Evolutionary conservation across 2,888 invertebrate genomes (phyloP), one percentile per base, ranked within the genome.

Genomic region (Drepana falcataria): DNA sequence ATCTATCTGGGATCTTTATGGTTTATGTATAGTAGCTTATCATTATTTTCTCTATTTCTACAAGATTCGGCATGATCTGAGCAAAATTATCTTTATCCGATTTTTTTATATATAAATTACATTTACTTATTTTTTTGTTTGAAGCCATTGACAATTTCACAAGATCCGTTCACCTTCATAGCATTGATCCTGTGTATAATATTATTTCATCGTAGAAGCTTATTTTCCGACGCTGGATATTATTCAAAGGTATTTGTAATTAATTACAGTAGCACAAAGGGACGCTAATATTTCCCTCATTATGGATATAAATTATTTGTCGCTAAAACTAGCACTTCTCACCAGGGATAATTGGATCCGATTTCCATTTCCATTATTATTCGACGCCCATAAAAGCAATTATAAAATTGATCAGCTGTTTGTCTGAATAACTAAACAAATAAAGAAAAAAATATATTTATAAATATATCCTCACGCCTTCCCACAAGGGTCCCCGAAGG

Each of bases 211-310:
- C 9, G 3, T 34, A 33, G 7, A 2, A 4, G 40, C 40, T 40
- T 48, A 56, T 53, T 57, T 52, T 56, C 57, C 52, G 52, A 58
- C 53, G 55, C 61, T 57, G 65, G 69, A 64, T 65, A 62, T 59
- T 49, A 48, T 52, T 60, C 63, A 59, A 56, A 68, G 67, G 66
- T 68, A 70, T 64, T 21, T 21, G 63, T 71, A 69, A 74, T 75
- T 74, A 73, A 73, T 73, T 69, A 64, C 56, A 51, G 57, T 53
- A 53, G 47, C 59, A 71, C 65, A 75, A 72, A 68, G 65, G 57
- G 54, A 52, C 54, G 57, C 59, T 51, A 55, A 63, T 58, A 53
- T 55, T 59, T 35, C 51, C 55, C 56, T 63, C 49, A 60, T 55
- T 55, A 48, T 35, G 48, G 40, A 51, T 37, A 51, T 51, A 55